These are phyloP conservation scores for Philhelius pedissequus DNA, from an alignment of 2,888 invertebrate genomes.

Conservation along the genomic window DNA sequence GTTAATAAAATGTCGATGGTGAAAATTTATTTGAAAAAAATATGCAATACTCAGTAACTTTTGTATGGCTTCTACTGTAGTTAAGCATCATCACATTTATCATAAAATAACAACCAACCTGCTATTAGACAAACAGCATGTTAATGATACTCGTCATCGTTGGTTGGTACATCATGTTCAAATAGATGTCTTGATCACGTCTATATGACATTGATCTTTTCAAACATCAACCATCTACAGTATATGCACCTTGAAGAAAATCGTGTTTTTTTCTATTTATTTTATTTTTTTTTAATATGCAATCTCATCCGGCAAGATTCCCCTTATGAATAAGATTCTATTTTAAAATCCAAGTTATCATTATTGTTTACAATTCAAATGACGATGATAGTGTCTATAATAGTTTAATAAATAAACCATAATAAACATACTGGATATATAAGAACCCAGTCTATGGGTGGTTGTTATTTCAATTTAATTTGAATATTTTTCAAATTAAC, in stretches of 20 bases:
- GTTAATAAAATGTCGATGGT: too few species aligned
- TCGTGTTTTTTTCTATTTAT: conserved; percentile 1
- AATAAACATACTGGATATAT: neutral
- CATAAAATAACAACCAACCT: neutral
- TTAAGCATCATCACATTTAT: neutral
- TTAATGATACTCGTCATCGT: conserved; percentile 23
- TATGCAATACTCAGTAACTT: neutral
- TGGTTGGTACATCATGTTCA: neutral
- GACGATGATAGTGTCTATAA: conserved; percentile 8
- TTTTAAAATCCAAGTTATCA: neutral
- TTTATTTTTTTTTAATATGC: conserved; percentile 4
- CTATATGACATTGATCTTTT: conserved; percentile 26
- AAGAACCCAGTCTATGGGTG: neutral
- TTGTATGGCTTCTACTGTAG: neutral
- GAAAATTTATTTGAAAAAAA: neutral
- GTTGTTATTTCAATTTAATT: neutral
- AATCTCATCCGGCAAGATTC: neutral
- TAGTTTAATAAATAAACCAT: neutral
- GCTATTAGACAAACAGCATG: conserved; percentile 4
- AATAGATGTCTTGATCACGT: conserved; percentile 38
- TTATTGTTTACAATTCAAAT: conserved; percentile 16
- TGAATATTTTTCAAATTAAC: conserved; percentile 52
- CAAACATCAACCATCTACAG: neutral
- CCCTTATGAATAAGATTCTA: conserved; percentile 1
- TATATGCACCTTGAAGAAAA: conserved; percentile 34